Percentiles rank a stretch among this genome's conserved stretches.
phyloP scores from a whole-genome alignment of 2,113 vertebrate species.

The Cygnus atratus region DNA sequence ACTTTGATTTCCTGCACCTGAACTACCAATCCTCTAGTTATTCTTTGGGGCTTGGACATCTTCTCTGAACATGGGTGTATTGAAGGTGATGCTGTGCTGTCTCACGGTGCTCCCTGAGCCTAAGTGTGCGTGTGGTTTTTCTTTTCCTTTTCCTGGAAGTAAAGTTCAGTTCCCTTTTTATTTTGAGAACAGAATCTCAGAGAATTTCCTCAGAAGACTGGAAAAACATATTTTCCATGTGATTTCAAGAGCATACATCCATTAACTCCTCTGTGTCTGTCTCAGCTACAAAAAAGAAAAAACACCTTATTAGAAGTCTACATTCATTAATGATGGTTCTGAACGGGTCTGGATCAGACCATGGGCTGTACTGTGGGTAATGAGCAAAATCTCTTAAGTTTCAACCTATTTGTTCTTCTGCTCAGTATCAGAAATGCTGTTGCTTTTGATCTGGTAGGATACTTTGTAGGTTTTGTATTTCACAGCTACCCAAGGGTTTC shows the following conservation, averaged over 20 bases:
- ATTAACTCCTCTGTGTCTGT: neutral
- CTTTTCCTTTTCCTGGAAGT: neutral
- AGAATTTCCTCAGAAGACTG: neutral
- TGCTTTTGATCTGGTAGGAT: neutral
- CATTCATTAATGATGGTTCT: neutral
- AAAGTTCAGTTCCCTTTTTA: neutral
- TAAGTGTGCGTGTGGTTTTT: neutral
- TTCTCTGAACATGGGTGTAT: neutral
- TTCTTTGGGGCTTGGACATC: neutral
- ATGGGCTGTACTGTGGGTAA: neutral
- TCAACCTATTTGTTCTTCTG: neutral
- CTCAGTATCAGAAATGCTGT: neutral
- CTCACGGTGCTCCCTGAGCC: neutral
- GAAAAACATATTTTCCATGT: neutral
- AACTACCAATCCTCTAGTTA: neutral
- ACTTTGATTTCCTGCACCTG: neutral
- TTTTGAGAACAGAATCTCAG: neutral
- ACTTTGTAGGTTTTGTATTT: neutral
- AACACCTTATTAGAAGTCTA: neutral
- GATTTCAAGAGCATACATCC: neutral
- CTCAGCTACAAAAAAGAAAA: neutral
- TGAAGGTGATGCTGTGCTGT: neutral
- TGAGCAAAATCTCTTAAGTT: neutral
- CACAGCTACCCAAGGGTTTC: neutral
- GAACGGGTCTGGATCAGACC: neutral